Evolutionary conservation across 2,888 invertebrate species (phyloP), one percentile per base, ranked within the genome.

Genomic region (Neoscelio sp.): DNA sequence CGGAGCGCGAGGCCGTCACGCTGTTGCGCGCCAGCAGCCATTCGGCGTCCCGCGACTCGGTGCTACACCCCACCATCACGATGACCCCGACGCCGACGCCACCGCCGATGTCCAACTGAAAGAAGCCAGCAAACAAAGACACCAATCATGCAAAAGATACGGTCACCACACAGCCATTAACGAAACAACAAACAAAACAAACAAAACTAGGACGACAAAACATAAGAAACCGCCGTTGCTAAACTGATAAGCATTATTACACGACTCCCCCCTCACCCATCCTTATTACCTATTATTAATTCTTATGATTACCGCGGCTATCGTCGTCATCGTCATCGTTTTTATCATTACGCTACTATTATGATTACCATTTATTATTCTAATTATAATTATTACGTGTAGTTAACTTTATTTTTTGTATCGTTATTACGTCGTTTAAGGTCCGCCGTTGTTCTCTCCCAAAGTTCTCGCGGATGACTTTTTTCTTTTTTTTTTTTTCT

Each of bases 11-110:
- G 88, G 93, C 93, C 83, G 93, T 93, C 77, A 93, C 93, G 77
- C 90, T 93, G 88, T 90, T 93, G 82, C 92, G 93, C 86, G 92
- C 93, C 85, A 93, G 93, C 87, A 93, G 93, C 89, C 93, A 93
- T 90, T 93, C 93, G 88, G 93, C 93, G 87, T 93, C 93, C 82
- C 91, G 93, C 86, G 93, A 93, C 90, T 91, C 93, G 91, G 91
- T 93, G 90, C 92, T 93, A 87, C 91, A 91, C 83, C 90, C 89
- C 44, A 89, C 89, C 80, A 85, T 87, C 48, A 86, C 89, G 28
- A 84, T 89, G 82, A 87, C 88, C 60, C 84, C 85, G 42, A 86
- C 86, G 58, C 87, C 88, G n/a, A 84, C 85, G 50, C 88, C 87
- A 46, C 88, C 89, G 74, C 87, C 88, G 70, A 83, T 89, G 75